Evolutionary conservation across 1,140 invertebrate species (phyloP), one percentile per base, ranked within the genome.

Genomic region (Pantala flavescens): DNA sequence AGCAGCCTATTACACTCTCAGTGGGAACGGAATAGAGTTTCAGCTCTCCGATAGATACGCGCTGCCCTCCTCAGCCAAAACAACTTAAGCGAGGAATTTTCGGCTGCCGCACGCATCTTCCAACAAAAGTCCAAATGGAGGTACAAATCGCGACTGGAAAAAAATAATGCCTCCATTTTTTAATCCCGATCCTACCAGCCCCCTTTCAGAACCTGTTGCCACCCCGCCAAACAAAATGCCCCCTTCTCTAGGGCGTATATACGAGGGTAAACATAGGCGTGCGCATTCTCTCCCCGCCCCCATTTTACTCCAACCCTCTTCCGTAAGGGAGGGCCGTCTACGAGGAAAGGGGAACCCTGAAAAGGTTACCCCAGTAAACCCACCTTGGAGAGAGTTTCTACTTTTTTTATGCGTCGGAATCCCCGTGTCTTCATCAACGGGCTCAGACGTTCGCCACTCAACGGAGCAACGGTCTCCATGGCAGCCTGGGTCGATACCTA

Each of bases 241-340:
- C 49, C 49, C 49, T 21, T 63, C 14, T 63, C 49, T 63, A 63
- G 49, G 49, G 49, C 49, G 49, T 63, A 63, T 63, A 63, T 63
- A 63, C 49, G 49, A 63, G 49, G 49, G 49, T 63, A 63, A 63
- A 63, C 49, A 63, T 63, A 63, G 49, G 49, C 49, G 49, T 63
- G 49, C 49, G 49, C 49, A 63, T 5, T 63, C 49, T 63, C 49
- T 63, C 49, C 49, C 49, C 49, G 12, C 49, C n/a, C 49, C 49
- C 49, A 63, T 21, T 63, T 19, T 21, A 16, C 49, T 63, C n/a
- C 49, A 63, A 21, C 3, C 12, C 16, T 12, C 49, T 63, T 21
- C 49, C 49, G 49, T 63, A 63, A 16, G 49, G 49, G 5, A 63
- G 49, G 49, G n/a, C 28, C 28, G 28, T 36, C 28, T 36, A 36